Conservation (phyloP, 2,888 invertebrate species). For the Ganaspis brasiliensis region DNA sequence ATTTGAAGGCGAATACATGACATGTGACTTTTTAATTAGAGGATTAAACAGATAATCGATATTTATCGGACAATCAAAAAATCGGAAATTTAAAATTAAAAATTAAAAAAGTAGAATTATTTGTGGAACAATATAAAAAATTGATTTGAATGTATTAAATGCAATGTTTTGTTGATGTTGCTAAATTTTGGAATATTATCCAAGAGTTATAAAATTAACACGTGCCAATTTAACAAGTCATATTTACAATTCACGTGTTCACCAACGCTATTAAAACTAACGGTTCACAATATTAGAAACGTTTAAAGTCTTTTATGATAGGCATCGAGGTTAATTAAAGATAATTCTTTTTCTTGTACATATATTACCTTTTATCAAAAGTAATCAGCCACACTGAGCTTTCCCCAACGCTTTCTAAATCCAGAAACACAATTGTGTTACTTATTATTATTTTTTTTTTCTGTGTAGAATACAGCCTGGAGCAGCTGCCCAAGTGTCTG, state of each 20-base stretch:
- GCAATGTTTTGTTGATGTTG: no score
- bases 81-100: no score
- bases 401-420: slow-evolving; percentile 39
- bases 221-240: not conserved
- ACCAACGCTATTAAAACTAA: not conserved
- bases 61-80: no score
- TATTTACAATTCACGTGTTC: not conserved
- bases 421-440: slow-evolving; percentile 22
- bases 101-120: no score
- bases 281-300: slow-evolving; percentile 16
- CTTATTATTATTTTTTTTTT: slow-evolving; percentile 51
- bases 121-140: no score
- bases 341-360: slow-evolving; percentile 41
- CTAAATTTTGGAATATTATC: not conserved
- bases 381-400: slow-evolving; percentile 27
- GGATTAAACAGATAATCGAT: no score
- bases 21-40: no score
- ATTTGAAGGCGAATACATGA: no score
- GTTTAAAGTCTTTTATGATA: slow-evolving; percentile 21
- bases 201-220: not conserved
- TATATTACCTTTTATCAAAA: slow-evolving; percentile 48
- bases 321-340: slow-evolving; percentile 40
- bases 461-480: slow-evolving; percentile 84
- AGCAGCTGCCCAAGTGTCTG: slow-evolving; percentile 83
- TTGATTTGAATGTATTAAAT: no score